phyloP scores from a whole-genome alignment of 1,140 invertebrate species.

The Nasonia vitripennis region DNA sequence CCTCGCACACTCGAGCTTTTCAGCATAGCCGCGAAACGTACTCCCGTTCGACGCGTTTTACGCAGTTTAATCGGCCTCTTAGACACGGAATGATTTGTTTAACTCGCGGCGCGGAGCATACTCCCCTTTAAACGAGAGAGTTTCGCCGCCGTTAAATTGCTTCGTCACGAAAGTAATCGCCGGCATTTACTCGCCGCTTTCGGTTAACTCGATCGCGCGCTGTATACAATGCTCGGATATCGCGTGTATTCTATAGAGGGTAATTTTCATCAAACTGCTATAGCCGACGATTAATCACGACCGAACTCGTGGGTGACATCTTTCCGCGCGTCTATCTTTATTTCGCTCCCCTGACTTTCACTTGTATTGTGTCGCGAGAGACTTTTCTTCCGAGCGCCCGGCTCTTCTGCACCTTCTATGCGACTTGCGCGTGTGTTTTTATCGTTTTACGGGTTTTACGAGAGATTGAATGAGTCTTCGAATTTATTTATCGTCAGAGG shows the following conservation, averaged over 20 bases:
- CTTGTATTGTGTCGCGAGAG: background rate
- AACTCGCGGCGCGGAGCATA: background rate
- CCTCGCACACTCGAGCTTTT: background rate
- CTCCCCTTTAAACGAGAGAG: background rate
- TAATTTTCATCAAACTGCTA: background rate
- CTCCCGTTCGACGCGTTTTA: background rate
- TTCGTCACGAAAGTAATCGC: conserved; percentile 58
- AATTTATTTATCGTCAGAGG: too few species aligned
- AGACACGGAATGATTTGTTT: conserved; percentile 3
- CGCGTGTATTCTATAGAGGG: background rate
- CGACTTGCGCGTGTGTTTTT: background rate
- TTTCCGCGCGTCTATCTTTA: background rate
- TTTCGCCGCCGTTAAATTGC: conserved; percentile 55
- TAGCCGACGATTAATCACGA: background rate
- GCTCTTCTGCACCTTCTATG: background rate
- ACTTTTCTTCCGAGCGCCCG: background rate
- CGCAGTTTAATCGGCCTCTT: background rate
- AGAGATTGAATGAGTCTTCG: background rate
- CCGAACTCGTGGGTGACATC: background rate
- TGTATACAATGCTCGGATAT: background rate
- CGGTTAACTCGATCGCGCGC: conserved; percentile 48
- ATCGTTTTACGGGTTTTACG: background rate
- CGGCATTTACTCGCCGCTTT: conserved; percentile 57
- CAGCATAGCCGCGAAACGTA: background rate
- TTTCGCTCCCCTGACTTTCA: conserved; percentile 1